phyloP scores from a whole-genome alignment of 2,797 vertebrate species.

The Bryconaethiops microstoma region DNA sequence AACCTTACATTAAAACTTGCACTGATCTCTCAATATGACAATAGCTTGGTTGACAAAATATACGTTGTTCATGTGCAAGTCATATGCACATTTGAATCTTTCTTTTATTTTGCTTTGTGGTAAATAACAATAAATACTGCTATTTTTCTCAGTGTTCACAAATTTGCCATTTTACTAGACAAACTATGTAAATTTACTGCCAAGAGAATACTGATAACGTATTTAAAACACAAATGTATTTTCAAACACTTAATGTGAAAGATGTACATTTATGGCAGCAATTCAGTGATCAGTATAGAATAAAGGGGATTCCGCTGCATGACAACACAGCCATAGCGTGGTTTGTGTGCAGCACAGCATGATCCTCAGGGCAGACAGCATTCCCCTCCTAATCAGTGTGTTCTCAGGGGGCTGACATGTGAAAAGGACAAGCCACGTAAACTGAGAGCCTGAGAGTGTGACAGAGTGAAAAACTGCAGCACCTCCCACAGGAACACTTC shows the following conservation, averaged over 20 bases:
- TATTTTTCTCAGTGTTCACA: no score
- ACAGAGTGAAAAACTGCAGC: slow-evolving; percentile 45
- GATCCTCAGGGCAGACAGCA: slow-evolving; percentile 11
- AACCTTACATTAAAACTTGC: neutral
- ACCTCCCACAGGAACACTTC: slow-evolving; percentile 24
- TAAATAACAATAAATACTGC: no score
- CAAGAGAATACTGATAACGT: no score
- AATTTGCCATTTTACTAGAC: no score
- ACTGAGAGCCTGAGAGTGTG: slow-evolving; percentile 40
- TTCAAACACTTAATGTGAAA: no score
- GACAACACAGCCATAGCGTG: neutral
- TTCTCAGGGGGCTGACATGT: slow-evolving; percentile 49
- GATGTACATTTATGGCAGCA: neutral
- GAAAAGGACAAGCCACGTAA: slow-evolving; percentile 49
- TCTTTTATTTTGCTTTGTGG: no score
- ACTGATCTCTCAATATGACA: no score
- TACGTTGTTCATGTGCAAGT: no score
- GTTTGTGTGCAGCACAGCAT: slow-evolving; percentile 33
- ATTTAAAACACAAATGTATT: no score
- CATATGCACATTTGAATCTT: no score
- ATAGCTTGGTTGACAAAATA: no score
- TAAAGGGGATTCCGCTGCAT: slow-evolving; percentile 24
- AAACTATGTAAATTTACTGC: no score
- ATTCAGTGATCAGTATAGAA: neutral
- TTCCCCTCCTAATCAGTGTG: slow-evolving; percentile 17